Percentiles rank a stretch among this genome's conserved stretches.
These are phyloP conservation scores for Archivesica marissinica DNA, from an alignment of 1,140 invertebrate species.

Conservation along the genomic window DNA sequence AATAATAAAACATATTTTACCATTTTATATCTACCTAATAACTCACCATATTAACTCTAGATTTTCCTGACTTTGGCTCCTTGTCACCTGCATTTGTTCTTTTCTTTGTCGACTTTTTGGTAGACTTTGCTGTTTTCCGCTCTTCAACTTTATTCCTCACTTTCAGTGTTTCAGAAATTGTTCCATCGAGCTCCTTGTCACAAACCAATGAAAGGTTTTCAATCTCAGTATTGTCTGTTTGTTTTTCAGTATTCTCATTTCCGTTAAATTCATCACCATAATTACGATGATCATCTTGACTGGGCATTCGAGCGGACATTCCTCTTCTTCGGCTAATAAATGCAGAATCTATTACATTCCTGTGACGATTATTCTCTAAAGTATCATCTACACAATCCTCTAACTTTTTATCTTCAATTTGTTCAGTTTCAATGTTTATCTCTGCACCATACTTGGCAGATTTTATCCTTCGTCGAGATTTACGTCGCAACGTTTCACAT, in stretches of 20 bases:
- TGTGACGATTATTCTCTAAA: neutral
- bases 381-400: neutral
- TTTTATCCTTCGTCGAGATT: neutral
- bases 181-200: neutral
- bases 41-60: conserved; percentile 5
- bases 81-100: neutral
- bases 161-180: neutral
- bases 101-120: conserved; percentile 44
- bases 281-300: conserved; percentile 7
- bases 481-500: neutral
- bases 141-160: neutral
- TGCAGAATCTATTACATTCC: neutral
- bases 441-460: neutral
- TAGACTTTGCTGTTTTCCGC: neutral
- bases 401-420: neutral
- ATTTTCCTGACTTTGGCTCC: neutral
- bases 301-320: neutral
- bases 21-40: no score
- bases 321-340: conserved; percentile 10
- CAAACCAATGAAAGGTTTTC: no score
- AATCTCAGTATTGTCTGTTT: no score
- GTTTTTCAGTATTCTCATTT: neutral
- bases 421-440: neutral
- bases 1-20: no score
- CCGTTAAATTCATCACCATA: neutral